These are phyloP conservation scores for Thrips palmi DNA, from an alignment of 1,140 invertebrate species.

Conservation along the genomic window DNA sequence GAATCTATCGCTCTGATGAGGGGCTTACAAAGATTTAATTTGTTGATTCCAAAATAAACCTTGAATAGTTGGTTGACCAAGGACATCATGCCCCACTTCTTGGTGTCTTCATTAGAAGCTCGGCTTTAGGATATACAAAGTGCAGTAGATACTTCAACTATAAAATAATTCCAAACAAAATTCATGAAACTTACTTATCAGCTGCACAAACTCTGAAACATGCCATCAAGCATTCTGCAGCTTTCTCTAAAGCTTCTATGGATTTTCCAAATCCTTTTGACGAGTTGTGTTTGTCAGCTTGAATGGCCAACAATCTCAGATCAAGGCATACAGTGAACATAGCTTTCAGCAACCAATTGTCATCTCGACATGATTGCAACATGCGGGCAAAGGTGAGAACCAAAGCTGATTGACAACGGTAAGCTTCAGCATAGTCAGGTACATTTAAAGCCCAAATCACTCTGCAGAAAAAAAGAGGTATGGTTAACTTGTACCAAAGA, in stretches of 20 bases:
- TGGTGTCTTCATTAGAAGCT: constrained; percentile 72
- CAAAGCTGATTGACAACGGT: constrained; percentile 54
- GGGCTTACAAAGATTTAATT: constrained; percentile 90
- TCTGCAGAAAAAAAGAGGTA: constrained; percentile 40
- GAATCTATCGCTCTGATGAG: constrained; percentile 91
- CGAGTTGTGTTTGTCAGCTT: constrained; percentile 44
- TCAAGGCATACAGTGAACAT: constrained; percentile 82
- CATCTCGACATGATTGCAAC: constrained; percentile 76
- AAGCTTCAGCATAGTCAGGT: constrained; percentile 54
- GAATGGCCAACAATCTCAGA: constrained; percentile 61
- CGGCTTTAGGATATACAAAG: constrained; percentile 24
- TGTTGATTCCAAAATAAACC: constrained; percentile 95
- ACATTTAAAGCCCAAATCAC: constrained; percentile 40
- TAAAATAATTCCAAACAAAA: not conserved
- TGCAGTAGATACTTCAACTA: not conserved
- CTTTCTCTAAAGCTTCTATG: constrained; percentile 76
- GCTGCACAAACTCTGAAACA: constrained; percentile 92
- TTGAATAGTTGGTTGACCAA: constrained; percentile 95
- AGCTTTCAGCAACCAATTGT: constrained; percentile 87
- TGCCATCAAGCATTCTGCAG: constrained; percentile 82
- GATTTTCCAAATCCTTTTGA: constrained; percentile 35
- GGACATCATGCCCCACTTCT: constrained; percentile 88
- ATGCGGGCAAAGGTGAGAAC: constrained; percentile 66
- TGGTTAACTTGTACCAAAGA: not conserved
- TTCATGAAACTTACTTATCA: constrained; percentile 48